Conservation (phyloP, 2,888 invertebrate genomes). For the Sminthurides aquaticus region DNA sequence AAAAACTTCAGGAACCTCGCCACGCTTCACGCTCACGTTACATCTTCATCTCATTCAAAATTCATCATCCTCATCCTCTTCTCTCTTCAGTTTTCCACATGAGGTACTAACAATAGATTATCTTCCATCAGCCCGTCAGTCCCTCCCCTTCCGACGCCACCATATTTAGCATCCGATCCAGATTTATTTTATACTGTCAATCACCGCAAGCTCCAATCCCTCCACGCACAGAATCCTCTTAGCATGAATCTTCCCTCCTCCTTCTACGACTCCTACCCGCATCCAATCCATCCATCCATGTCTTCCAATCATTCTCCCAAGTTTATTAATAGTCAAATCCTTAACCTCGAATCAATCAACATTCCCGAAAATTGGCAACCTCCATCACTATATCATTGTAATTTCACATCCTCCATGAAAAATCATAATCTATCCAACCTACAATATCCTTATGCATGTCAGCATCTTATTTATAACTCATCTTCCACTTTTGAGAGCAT, state of each 20-base stretch:
- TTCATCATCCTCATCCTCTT: constrained; percentile 22
- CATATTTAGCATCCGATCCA: constrained; percentile 6
- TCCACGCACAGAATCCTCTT: no score
- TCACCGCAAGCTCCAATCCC: neutral
- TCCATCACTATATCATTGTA: constrained; percentile 1
- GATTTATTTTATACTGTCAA: constrained; percentile 9
- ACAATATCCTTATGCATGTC: neutral
- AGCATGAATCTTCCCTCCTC: neutral
- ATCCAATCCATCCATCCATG: neutral
- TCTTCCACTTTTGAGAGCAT: neutral
- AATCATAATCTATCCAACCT: neutral
- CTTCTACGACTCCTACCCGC: neutral
- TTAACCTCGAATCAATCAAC: constrained; percentile 6
- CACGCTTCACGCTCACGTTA: no score
- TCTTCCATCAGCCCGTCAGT: neutral
- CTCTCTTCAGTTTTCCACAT: constrained; percentile 23
- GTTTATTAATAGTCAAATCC: constrained; percentile 8
- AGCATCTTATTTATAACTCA: neutral
- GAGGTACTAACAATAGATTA: neutral
- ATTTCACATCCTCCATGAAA: neutral
- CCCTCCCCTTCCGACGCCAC: neutral
- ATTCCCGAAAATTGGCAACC: constrained; percentile 5
- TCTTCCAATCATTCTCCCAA: neutral
- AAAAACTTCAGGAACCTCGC: no score
- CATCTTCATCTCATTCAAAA: no score